phyloP scores from a whole-genome alignment of 2,888 invertebrate species.

The Pheosia tremula region DNA sequence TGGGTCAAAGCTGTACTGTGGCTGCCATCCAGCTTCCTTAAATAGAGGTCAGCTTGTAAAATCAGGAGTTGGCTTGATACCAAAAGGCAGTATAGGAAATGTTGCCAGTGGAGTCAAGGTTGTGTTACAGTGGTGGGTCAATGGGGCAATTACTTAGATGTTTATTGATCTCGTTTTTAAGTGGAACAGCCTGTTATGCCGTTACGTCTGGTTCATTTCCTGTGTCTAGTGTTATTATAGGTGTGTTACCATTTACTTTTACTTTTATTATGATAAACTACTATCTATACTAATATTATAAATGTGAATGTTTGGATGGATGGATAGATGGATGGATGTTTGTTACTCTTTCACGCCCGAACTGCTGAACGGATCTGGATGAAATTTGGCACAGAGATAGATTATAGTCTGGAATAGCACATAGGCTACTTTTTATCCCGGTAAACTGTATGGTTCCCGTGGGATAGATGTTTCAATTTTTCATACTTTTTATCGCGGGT shows the following conservation, averaged over 20 bases:
- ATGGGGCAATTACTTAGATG: constrained; percentile 35
- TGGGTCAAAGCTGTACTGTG: constrained; percentile 53
- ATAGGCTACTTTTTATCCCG: no score
- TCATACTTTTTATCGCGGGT: no score
- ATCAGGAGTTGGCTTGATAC: constrained; percentile 44
- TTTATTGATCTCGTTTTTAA: constrained; percentile 10
- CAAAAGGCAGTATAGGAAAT: constrained; percentile 40
- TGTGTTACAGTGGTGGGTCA: constrained; percentile 43
- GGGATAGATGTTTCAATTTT: no score
- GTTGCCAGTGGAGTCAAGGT: constrained; percentile 43
- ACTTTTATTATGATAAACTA: neutral
- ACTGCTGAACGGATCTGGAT: no score
- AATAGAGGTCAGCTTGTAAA: constrained; percentile 35
- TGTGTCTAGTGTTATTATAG: neutral
- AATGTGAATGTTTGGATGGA: no score
- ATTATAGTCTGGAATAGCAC: no score
- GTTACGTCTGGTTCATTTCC: constrained; percentile 1
- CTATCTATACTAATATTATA: no score
- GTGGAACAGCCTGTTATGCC: constrained; percentile 6
- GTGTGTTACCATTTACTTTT: neutral
- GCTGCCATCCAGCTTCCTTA: constrained; percentile 45
- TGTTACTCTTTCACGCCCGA: no score
- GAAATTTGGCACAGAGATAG: no score
- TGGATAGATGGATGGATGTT: no score
- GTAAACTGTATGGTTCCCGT: no score